Base-by-base conservation (phyloP, 2,113 vertebrate species). In the Alligator mississippiensis region DNA sequence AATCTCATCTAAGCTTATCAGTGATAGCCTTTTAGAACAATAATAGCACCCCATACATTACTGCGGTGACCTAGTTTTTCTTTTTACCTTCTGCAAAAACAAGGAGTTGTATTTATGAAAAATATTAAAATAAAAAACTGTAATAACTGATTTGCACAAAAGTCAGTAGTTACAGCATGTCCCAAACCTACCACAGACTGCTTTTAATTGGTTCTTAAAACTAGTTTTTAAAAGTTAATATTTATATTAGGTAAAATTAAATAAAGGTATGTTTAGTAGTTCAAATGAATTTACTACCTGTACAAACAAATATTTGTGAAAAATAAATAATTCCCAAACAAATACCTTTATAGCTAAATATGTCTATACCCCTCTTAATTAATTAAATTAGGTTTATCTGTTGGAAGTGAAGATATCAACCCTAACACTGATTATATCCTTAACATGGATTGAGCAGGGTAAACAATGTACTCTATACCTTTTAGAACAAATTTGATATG, bases 391-490 rank as follows among this genome's bases (percentile, higher is more conserved):
- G 70, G 58, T 91, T 95, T 90, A 86, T 87, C 79, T 89, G 95
- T 96, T 96, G 96, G 96, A 97, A 96, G 87, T 96, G 93, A 96
- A 97, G 95, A 72, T 96, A 96, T 91, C 88, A 91, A 90, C 30
- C 5, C 3, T 86, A 93, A 96, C 87, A 84, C 88, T 96, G 87
- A 96, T 95, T 94, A 96, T 96, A 96, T 96, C 89, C 84, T 95
- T 85, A 94, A 93, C 82, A 96, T 88, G 95, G 97, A 97, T 96
- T 91, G 87, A 97, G 92, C 75, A 93, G 75, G 74, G 93, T 85
- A 97, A 97, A 96, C 63, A 94, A 85, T 91, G 93, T 54, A 84
- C 72, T 82, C 86, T 90, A 95, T 82, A 80, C 91, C 92, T 94
- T 95, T 94, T 92, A 94, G 93, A 96, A 83, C 93, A 95, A 96